These are phyloP conservation scores for Cybosia mesomella DNA, from an alignment of 2,888 invertebrate species.

Conservation along the genomic window DNA sequence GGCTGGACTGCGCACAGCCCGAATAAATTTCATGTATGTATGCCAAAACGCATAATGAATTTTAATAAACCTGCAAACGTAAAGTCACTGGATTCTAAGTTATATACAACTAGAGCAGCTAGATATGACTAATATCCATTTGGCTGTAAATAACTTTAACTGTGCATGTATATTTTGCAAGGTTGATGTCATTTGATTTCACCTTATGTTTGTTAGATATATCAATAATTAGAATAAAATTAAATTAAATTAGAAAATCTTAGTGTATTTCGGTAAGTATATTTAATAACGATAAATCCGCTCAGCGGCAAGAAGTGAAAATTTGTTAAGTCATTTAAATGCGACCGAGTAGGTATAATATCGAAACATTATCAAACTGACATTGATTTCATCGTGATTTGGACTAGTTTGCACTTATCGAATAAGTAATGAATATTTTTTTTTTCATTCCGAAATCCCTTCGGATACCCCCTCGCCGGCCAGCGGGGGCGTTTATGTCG, in stretches of 20 bases:
- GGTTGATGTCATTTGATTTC: not conserved
- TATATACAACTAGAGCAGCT: not conserved
- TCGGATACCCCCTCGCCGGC: no score
- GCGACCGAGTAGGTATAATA: not conserved
- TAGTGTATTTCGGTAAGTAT: not conserved
- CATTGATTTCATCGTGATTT: not conserved
- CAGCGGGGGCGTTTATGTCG: no score
- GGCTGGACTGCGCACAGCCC: constrained; percentile 62
- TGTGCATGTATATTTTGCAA: no score
- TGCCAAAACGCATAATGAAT: constrained; percentile 69
- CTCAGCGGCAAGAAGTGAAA: not conserved
- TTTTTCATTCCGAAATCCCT: no score
- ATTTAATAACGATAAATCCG: not conserved
- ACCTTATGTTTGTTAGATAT: not conserved
- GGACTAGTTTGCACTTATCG: no score
- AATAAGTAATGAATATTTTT: no score
- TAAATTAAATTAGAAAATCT: no score
- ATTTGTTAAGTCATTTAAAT: not conserved
- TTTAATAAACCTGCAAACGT: constrained; percentile 46
- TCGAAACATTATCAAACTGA: not conserved
- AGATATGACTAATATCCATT: not conserved
- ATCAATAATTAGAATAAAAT: not conserved
- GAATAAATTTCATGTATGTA: constrained; percentile 71
- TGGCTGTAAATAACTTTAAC: not conserved
- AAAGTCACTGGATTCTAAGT: not conserved